phyloP scores from a whole-genome alignment of 1,140 invertebrate genomes.

The Stenopsyche tienmushanensis region DNA sequence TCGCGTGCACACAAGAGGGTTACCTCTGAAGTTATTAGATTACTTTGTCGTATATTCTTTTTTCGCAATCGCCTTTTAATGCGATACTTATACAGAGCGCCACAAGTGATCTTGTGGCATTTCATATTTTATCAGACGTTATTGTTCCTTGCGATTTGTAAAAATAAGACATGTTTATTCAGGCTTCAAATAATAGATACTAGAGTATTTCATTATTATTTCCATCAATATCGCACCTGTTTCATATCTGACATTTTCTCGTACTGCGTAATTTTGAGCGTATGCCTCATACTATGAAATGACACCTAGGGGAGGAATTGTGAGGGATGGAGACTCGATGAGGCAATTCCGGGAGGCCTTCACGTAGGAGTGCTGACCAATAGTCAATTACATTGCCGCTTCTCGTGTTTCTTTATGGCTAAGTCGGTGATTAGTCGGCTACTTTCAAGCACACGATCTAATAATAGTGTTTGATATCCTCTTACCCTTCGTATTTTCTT shows the following conservation, averaged over 20 bases:
- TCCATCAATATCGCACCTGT: too few species aligned
- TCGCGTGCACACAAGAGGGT: neutral
- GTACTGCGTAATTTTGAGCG: too few species aligned
- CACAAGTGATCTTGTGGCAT: too few species aligned
- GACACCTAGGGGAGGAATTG: too few species aligned
- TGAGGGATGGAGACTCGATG: neutral
- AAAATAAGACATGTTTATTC: too few species aligned
- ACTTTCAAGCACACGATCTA: neutral
- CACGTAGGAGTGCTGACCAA: neutral
- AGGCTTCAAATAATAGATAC: too few species aligned
- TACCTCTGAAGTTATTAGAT: neutral
- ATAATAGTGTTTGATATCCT: neutral
- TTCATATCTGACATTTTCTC: too few species aligned
- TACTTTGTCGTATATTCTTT: neutral
- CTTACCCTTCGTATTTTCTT: neutral
- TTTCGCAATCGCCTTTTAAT: neutral
- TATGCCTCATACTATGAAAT: too few species aligned
- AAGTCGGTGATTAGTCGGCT: conserved; percentile 6
- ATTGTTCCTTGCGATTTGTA: too few species aligned
- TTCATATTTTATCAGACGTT: too few species aligned
- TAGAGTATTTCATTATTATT: too few species aligned
- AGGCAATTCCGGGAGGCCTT: neutral
- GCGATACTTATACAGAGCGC: too few species aligned
- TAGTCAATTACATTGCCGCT: conserved; percentile 14
- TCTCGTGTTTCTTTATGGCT: conserved; percentile 21